Evolutionary conservation across 2,113 vertebrate genomes (phyloP).

Genomic region (Pseudorectes ferrugineus): DNA sequence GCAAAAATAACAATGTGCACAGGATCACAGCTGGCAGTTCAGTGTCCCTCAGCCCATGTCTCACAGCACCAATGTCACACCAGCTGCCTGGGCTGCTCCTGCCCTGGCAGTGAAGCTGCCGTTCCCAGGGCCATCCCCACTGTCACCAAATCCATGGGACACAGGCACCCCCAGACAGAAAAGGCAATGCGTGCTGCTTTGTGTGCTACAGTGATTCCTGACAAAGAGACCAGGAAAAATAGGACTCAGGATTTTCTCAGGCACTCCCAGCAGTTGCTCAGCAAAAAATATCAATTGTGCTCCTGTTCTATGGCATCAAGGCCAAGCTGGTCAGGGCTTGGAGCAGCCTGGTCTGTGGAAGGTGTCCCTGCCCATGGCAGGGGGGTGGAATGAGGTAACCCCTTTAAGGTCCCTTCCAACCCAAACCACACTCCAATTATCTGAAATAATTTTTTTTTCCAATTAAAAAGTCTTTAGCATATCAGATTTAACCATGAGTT

Average conservation of each 20-base stretch:
- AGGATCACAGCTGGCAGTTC: background rate
- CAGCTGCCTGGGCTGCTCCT: background rate
- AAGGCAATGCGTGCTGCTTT: background rate
- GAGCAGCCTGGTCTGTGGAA: background rate
- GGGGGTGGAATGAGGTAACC: fast-evolving
- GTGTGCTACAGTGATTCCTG: fast-evolving
- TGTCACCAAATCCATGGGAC: fast-evolving
- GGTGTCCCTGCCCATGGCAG: background rate
- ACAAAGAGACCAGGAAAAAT: fast-evolving
- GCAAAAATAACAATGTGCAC: fast-evolving
- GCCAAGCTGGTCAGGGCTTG: background rate
- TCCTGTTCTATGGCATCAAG: fast-evolving
- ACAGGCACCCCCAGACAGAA: too few relatives aligned
- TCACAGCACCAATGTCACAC: background rate
- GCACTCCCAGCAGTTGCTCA: background rate
- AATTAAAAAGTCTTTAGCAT: background rate
- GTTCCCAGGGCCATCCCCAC: background rate
- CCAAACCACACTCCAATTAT: background rate
- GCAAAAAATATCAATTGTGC: fast-evolving
- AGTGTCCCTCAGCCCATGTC: background rate
- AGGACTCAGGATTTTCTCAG: background rate
- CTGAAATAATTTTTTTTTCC: background rate
- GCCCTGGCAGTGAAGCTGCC: background rate
- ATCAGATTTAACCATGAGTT: background rate
- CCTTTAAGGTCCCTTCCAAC: background rate